Evolutionary conservation across 30 jellyfish, hydroid and myxozoan genomes (phyloP).

Genomic region (Hydractinia echinata): DNA sequence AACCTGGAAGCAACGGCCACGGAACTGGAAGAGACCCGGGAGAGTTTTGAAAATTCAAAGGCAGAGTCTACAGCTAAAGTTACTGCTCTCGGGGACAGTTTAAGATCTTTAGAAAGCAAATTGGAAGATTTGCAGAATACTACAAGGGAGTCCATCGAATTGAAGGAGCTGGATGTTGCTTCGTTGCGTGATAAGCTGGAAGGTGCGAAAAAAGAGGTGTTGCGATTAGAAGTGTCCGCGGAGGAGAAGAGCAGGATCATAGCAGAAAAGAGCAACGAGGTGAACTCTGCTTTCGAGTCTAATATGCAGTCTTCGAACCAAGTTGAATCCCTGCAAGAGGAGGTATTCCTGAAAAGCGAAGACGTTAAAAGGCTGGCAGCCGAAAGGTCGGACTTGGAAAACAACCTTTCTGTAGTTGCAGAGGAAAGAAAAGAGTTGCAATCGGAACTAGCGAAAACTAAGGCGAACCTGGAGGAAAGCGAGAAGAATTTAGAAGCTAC

Average conservation of each 20-base stretch:
- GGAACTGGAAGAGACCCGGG: constrained; percentile 2
- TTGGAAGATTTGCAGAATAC: constrained; percentile 2
- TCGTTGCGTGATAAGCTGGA: not conserved
- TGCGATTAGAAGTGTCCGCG: not conserved
- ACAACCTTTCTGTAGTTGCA: not conserved
- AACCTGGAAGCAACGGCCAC: not conserved
- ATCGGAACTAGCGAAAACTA: not conserved
- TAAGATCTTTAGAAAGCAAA: not conserved
- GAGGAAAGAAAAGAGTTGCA: not conserved
- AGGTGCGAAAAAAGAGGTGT: not conserved
- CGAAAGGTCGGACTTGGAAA: not conserved
- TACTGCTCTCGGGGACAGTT: not conserved
- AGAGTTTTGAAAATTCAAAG: not conserved
- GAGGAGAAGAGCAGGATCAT: constrained; percentile 1
- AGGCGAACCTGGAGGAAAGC: not conserved
- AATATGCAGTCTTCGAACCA: not conserved
- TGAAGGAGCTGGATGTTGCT: not conserved
- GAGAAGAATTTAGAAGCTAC: not conserved
- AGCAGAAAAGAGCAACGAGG: constrained; percentile 6
- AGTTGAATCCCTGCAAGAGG: not conserved
- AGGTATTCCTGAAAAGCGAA: not conserved
- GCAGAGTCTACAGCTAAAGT: not conserved
- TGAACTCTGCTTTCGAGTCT: not conserved
- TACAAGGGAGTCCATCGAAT: not conserved
- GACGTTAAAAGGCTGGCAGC: not conserved